These are phyloP conservation scores for Elaphurus davidianus DNA, from an alignment of 2,113 vertebrate species.

Conservation along the genomic window DNA sequence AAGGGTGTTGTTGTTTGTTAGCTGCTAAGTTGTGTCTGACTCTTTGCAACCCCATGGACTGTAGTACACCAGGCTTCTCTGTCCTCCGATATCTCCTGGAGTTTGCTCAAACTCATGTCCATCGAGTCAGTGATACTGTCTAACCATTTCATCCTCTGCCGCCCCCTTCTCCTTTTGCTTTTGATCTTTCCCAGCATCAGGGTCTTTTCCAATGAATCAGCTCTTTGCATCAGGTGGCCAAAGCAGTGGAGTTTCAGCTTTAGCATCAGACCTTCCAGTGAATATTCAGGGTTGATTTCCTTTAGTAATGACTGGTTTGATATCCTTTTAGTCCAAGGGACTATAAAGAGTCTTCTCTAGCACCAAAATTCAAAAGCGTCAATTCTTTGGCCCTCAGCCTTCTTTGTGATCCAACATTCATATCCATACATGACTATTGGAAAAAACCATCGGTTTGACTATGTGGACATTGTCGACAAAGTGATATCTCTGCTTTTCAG, in stretches of 20 bases:
- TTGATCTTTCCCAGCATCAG: not conserved
- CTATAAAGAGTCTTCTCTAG: not conserved
- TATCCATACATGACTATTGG: not conserved
- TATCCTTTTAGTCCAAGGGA: not conserved
- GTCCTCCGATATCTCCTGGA: not conserved
- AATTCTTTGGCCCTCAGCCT: not conserved
- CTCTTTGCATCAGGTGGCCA: not conserved
- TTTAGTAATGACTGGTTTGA: too few relatives aligned
- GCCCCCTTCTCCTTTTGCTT: not conserved
- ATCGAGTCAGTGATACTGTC: not conserved
- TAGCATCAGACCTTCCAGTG: not conserved
- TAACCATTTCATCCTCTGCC: not conserved
- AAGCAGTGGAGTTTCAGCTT: not conserved
- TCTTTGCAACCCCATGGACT: not conserved
- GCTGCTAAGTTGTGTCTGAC: not conserved
- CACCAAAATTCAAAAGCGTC: not conserved
- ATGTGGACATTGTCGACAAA: rapidly evolving
- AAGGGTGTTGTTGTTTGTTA: not conserved
- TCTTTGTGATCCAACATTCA: not conserved
- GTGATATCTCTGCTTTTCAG: not conserved
- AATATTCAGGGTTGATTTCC: not conserved
- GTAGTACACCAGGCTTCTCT: not conserved
- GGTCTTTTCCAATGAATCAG: not conserved
- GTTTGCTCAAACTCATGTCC: not conserved
- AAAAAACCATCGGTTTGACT: not conserved